Evolutionary conservation across 2,888 invertebrate species (phyloP).

Genomic region (Chaitophorus viminalis): DNA sequence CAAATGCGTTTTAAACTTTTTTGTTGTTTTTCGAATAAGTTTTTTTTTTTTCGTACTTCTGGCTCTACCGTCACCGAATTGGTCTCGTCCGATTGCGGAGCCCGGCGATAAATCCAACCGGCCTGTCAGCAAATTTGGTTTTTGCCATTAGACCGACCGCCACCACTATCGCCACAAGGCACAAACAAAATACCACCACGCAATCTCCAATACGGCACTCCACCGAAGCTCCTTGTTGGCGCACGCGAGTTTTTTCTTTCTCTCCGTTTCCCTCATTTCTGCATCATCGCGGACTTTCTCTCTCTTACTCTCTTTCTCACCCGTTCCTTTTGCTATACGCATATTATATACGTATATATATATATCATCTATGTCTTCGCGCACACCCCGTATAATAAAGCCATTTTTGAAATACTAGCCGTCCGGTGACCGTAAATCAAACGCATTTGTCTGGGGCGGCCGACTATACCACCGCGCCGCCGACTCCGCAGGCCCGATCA

Average conservation of each 20-base stretch:
- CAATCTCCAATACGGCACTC: background rate
- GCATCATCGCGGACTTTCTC: background rate
- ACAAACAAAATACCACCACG: background rate
- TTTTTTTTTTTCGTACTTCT: background rate
- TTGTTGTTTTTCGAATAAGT: conserved; percentile 46
- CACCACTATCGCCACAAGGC: conserved; percentile 10
- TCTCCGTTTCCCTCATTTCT: background rate
- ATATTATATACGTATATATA: background rate
- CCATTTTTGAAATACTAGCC: conserved; percentile 60
- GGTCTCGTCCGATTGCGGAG: conserved; percentile 43
- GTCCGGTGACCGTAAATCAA: conserved; percentile 55
- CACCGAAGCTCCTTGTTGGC: conserved; percentile 15
- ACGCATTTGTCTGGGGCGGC: conserved; percentile 47
- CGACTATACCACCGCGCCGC: conserved; percentile 9
- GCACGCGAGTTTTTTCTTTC: background rate
- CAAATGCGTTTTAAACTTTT: conserved; percentile 49
- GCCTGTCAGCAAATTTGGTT: conserved; percentile 59
- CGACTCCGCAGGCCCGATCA: background rate
- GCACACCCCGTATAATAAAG: conserved; percentile 48
- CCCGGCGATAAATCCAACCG: conserved; percentile 47
- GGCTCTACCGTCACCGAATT: conserved; percentile 25
- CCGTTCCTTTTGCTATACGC: background rate
- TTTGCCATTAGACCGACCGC: conserved; percentile 48
- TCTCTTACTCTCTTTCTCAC: background rate
- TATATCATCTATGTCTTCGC: background rate